Evolutionary conservation across 2,888 invertebrate genomes (phyloP), one percentile per base, ranked within the genome.

Genomic region (Anagyrus pseudococci): DNA sequence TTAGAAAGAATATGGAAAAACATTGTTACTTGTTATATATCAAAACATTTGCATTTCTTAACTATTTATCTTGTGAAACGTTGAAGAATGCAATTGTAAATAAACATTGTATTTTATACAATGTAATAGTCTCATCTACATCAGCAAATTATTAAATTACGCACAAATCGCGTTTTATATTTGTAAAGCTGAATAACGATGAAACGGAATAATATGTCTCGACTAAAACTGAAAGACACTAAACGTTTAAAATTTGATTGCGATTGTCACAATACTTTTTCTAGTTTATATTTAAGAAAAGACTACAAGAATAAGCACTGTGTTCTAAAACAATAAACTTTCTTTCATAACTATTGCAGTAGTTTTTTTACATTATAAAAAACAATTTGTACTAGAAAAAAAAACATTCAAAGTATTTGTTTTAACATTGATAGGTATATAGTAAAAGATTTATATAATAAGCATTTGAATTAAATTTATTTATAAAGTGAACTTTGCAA

Each of bases 311-410:
- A 55, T 43, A 43, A 62, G 55, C 58, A 67, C 60, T 52, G 55
- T 67, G 59, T 67, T 67, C 47, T 66, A 57, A 56, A 62, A 58
- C 33, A 66, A 67, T 62, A 66, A 59, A 63, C 8, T 41, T 41
- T 61, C 62, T 66, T 63, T 60, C 60, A 58, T 54, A 56, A 58
- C 22, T 33, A 47, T 41, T n/a, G 8, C 25, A 20, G 6, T 47
- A 25, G 23, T 56, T 54, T 43, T 47, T 13, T 15, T 44, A 29
- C 19, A 29, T 4, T 29, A 10, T 44, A 4, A 23, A 25, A 8
- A 40, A 20, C 25, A 20, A 20, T 47, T 15, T 41, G 2, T 20
- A 53, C 41, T 41, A 40, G 4, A 47, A 48, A n/a, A n/a, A n/a
- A n/a, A n/a, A n/a, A n/a, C n/a, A n/a, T n/a, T n/a, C n/a, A n/a